These are phyloP conservation scores for Planococcus citri DNA, from an alignment of 1,140 invertebrate species.

Conservation along the genomic window DNA sequence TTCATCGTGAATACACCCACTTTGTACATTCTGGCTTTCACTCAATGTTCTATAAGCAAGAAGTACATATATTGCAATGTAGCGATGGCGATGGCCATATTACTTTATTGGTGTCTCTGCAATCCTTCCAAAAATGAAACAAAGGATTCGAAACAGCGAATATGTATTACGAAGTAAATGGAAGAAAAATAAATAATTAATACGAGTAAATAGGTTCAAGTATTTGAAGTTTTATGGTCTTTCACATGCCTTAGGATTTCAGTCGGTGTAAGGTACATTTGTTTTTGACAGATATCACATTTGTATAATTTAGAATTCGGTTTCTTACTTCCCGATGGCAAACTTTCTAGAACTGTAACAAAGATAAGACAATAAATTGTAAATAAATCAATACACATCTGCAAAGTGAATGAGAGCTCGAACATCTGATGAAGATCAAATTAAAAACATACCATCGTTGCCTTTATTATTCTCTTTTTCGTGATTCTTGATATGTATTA, in stretches of 20 bases:
- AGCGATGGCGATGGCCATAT: no score
- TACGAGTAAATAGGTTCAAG: neutral
- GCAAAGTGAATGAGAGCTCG: no score
- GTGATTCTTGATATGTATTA: slow-evolving; percentile 36
- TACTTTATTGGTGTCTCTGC: no score
- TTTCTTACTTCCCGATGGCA: slow-evolving; percentile 31
- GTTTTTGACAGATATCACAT: slow-evolving; percentile 55
- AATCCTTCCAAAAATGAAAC: no score
- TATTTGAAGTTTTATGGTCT: slow-evolving; percentile 21
- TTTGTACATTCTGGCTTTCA: no score
- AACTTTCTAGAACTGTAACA: neutral
- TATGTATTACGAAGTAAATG: no score
- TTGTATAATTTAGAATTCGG: slow-evolving; percentile 53
- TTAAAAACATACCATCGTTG: slow-evolving; percentile 5
- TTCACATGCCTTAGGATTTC: slow-evolving; percentile 64
- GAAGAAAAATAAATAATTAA: no score
- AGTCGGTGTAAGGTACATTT: slow-evolving; percentile 56
- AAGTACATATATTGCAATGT: no score
- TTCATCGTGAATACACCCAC: no score
- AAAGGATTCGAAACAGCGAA: no score
- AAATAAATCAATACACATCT: neutral
- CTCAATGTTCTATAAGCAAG: no score
- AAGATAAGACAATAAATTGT: neutral
- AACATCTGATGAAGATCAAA: no score
- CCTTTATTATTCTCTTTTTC: slow-evolving; percentile 25